Percentiles rank a stretch among this genome's conserved stretches.
These are phyloP conservation scores for Elaphurus davidianus DNA, from an alignment of 2,113 vertebrate species.

Conservation along the genomic window DNA sequence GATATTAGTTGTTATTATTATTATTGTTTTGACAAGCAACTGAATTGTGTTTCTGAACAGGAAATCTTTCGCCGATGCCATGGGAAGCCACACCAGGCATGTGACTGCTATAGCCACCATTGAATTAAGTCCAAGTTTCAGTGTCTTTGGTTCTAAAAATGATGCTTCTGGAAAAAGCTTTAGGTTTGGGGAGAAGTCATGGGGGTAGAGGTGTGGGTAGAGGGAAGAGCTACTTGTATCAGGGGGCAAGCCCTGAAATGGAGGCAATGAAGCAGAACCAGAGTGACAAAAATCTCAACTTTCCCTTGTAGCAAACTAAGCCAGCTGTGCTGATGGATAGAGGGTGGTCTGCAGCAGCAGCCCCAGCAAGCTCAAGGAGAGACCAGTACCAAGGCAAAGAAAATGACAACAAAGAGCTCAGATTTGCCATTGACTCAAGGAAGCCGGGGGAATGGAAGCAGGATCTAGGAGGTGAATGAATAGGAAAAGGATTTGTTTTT, in stretches of 20 bases:
- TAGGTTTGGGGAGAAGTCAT: not conserved
- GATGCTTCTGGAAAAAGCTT: not conserved
- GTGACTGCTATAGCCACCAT: not conserved
- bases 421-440: not conserved
- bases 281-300: not conserved
- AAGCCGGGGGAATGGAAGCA: not conserved
- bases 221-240: not conserved
- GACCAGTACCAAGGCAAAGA: not conserved
- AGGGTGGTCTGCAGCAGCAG: not conserved
- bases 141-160: not conserved
- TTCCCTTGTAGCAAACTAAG: not conserved
- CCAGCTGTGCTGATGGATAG: not conserved
- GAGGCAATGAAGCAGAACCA: not conserved
- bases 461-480: not conserved
- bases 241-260: not conserved
- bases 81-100: not conserved
- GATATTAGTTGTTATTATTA: not conserved
- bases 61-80: not conserved
- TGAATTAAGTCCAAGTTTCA: not conserved
- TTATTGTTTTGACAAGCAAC: not conserved
- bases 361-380: not conserved
- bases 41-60: not conserved
- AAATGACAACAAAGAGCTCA: not conserved
- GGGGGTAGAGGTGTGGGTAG: not conserved
- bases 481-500: not conserved